Evolutionary conservation across 2,797 vertebrate genomes (phyloP), one percentile per base, ranked within the genome.

Genomic region (Hemibagrus guttatus): DNA sequence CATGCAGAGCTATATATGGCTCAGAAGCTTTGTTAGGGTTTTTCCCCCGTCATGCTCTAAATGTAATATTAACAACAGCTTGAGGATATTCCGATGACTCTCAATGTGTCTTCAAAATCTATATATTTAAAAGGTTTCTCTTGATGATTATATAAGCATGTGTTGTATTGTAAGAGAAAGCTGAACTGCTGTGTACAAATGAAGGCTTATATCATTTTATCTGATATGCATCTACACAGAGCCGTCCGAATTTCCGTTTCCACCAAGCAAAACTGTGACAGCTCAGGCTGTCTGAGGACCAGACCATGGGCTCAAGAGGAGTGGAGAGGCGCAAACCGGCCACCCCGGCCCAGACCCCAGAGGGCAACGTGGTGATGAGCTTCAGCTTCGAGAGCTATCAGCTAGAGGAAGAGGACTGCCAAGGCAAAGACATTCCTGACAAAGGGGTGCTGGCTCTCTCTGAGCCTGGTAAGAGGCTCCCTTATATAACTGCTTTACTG

Each of bases 311-410:
- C 79, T 95, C 95, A 0, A 95, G 94, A 76, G 95, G 96, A 87
- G 95, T 94, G 0, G 97, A 97, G 87, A 95, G 93, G 81, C 95
- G 96, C 91, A 96, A 95, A 94, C 96, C 95, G 80, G 87, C 95
- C 89, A 96, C 95, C 16, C 92, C 95, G 0, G 93, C 39, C 0
- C 94, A 93, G 79, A 96, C 95, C 0, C 97, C 96, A 0, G 95
- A 96, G 72, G 91, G 94, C 9, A 94, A 96, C 9, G 93, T 97
- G 92, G 96, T 97, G 92, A 97, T 97, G 95, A 98, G 98, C 95
- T 99, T 97, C 94, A 97, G 97, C 93, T 98, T 98, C 1, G 96
- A 98, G 92, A 96, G 97, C 64, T 97, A 97, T 94, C 97, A 97
- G 93, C 95, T 97, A 93, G 97, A 98, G 90, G 97, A 97, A 90